These are phyloP conservation scores for Carettochelys insculpta DNA, from an alignment of 2,113 vertebrate genomes.

Conservation along the genomic window DNA sequence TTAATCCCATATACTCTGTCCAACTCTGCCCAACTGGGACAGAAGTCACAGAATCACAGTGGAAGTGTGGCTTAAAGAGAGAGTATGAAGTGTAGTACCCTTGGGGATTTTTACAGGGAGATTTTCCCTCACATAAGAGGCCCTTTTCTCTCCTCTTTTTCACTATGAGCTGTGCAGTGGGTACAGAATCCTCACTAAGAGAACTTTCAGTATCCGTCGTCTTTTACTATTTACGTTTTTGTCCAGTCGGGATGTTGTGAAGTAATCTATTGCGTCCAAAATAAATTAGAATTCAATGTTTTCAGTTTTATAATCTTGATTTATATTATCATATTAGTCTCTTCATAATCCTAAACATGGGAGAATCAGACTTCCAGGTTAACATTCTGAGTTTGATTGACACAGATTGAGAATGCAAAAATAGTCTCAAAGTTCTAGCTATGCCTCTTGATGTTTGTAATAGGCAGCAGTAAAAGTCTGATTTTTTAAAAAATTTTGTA, in stretches of 20 bases:
- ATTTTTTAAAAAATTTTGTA: not conserved
- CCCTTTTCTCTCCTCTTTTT: not conserved
- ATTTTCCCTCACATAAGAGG: not conserved
- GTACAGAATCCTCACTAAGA: not conserved
- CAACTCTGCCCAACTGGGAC: not conserved
- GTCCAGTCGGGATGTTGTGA: not conserved
- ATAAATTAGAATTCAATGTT: not conserved
- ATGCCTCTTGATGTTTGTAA: not conserved
- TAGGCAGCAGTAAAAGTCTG: not conserved
- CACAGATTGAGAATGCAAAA: not conserved
- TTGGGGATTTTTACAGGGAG: not conserved
- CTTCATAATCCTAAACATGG: not conserved
- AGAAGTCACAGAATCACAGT: not conserved
- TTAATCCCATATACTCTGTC: not conserved
- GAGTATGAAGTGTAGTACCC: not conserved
- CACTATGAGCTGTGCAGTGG: not conserved
- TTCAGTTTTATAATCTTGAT: not conserved
- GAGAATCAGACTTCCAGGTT: not conserved
- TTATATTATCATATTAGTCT: not conserved
- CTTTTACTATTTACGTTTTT: not conserved
- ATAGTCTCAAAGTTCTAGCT: not conserved
- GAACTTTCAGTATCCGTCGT: not conserved
- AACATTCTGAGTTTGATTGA: not conserved
- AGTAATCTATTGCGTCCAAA: not conserved
- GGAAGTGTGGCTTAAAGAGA: not conserved